Evolutionary conservation across 92 coral and sea anemone genomes (phyloP).

Genomic region (Diadumene lineata): DNA sequence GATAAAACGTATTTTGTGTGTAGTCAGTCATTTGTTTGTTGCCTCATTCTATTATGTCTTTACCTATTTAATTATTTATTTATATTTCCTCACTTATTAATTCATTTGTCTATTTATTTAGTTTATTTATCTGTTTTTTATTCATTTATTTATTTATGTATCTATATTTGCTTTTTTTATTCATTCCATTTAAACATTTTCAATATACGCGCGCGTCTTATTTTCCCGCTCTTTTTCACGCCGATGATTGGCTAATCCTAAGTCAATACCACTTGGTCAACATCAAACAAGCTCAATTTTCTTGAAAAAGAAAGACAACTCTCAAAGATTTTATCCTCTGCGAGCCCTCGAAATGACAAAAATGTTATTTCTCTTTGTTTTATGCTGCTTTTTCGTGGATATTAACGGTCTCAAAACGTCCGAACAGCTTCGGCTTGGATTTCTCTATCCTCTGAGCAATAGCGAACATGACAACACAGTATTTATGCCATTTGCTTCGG

Average conservation of each 20-base stretch:
- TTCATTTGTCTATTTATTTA: not conserved
- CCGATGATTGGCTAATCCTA: constrained; percentile 9
- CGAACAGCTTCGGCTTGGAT: constrained; percentile 19
- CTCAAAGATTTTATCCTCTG: not conserved
- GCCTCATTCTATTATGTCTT: too few relatives aligned
- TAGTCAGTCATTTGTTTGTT: too few relatives aligned
- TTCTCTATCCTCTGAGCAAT: constrained; percentile 46
- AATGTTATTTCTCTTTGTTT: not conserved
- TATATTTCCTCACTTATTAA: not conserved
- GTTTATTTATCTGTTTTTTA: not conserved
- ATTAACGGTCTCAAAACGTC: not conserved
- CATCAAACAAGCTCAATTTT: constrained; percentile 15
- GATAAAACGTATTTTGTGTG: too few relatives aligned
- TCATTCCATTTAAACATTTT: not conserved
- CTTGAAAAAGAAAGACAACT: constrained; percentile 5
- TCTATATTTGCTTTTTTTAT: too few relatives aligned
- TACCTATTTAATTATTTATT: too few relatives aligned
- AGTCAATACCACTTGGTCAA: not conserved
- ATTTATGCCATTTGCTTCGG: constrained; percentile 57
- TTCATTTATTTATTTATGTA: too few relatives aligned
- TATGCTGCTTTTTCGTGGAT: not conserved
- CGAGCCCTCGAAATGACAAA: not conserved
- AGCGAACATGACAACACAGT: constrained; percentile 36
- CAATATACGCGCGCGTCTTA: not conserved
- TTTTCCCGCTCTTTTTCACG: constrained; percentile 13